Conservation (phyloP, 2,797 vertebrate genomes). For the Decapterus maruadsi region DNA sequence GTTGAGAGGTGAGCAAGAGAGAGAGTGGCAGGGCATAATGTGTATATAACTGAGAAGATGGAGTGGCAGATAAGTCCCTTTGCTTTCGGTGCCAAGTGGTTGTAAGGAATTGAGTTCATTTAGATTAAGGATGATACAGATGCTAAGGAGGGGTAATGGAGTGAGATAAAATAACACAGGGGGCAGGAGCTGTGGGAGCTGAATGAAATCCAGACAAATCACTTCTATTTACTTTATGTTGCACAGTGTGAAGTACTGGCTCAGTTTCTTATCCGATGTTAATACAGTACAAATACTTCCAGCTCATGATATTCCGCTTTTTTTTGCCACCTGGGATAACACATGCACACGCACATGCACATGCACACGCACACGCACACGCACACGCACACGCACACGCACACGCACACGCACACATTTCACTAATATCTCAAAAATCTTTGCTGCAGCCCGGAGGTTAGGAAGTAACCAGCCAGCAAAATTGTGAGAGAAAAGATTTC, state of each 20-base stretch:
- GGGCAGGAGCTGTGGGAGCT: constrained; percentile 14
- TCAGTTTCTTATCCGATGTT: not conserved
- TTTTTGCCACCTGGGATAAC: not conserved
- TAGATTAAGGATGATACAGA: constrained; percentile 55
- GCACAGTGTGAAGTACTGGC: not conserved
- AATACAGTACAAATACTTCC: not conserved
- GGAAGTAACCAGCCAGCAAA: constrained; percentile 12
- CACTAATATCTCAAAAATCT: constrained; percentile 14
- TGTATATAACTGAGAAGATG: constrained; percentile 32
- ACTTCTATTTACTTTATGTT: constrained; percentile 9
- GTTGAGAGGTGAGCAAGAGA: constrained; percentile 7
- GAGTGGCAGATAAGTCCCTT: constrained; percentile 45
- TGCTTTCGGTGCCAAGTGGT: constrained; percentile 39
- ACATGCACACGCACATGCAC: no score
- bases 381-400: not conserved
- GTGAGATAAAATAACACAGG: constrained; percentile 62
- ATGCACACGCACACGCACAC: no score
- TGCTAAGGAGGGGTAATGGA: constrained; percentile 42
- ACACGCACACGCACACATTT: not conserved
- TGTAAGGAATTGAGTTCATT: constrained; percentile 51
- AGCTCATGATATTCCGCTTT: not conserved
- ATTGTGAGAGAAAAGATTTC: constrained; percentile 6
- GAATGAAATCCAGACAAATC: constrained; percentile 45
- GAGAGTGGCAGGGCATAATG: constrained; percentile 21
- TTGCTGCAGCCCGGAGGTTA: not conserved